Evolutionary conservation across 2,888 invertebrate genomes (phyloP), one percentile per base, ranked within the genome.

Genomic region (Ophioninae sp.): DNA sequence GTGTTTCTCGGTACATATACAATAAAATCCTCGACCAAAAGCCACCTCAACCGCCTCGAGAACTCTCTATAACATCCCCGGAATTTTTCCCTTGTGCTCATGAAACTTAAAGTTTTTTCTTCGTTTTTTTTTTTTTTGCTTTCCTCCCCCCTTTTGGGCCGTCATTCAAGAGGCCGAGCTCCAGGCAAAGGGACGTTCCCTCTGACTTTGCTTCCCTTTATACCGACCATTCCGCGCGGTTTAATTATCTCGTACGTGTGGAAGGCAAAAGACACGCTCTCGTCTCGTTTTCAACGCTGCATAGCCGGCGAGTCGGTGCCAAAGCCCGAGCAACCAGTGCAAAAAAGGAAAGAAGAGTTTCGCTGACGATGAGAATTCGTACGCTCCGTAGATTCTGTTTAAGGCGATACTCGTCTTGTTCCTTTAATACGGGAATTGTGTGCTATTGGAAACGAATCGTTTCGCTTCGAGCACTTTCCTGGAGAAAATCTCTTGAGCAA

Each of bases 231-330:
- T 87, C 86, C 85, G 79, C 85, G 85, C 81, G 79, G 84, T 87
- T 87, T 87, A 86, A 87, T 87, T 87, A 86, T 87, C 87, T 85
- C 85, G 85, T 87, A 87, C 79, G 86, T 80, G 79, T 65, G 75
- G 78, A 83, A 80, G 78, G 77, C 79, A 82, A 82, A 83, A 85
- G 85, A 86, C 83, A 74, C 74, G 79, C 80, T 72, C 77, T 56
- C 67, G 69, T 69, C 71, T 77, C 73, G 67, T 83, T 84, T 82
- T 76, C 82, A 63, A 75, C 74, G 67, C 61, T 41, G 23, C 61
- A 63, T 51, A 56, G 64, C 6, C 71, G 44, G 30, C 30, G 59
- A 74, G 39, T 58, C 37, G 63, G 68, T 61, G 61, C 64, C 10
- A 30, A 13, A 17, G 51, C 17, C 23, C 13, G 23, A 44, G 22